Base-by-base conservation (phyloP, 2,113 vertebrate genomes). In the Tachuris rubrigastra region DNA sequence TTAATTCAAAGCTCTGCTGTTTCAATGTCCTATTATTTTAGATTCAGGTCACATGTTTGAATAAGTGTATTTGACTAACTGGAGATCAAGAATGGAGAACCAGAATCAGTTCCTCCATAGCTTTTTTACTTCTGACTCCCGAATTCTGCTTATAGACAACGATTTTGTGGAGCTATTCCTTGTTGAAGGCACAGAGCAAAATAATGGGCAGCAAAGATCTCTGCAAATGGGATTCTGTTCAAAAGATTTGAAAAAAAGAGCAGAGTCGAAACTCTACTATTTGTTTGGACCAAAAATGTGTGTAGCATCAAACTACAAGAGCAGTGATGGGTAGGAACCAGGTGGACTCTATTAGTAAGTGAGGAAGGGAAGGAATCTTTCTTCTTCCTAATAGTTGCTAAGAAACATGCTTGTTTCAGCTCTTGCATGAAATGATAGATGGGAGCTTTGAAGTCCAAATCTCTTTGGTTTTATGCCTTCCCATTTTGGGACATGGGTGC, bases 401-500 rank as follows among this genome's bases (percentile, higher is more conserved):
- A 84, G 85, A 92, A 96, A 92, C 65, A 83, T 60, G 72, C 65
- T 96, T 92, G 80, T 92, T 93, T 91, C 90, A 95, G 85, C 37
- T 91, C 89, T 93, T 90, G 35, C 55, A 35, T 87, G 30, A 92
- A 89, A 96, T 71, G 52, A 92, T 50, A 93, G 72, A 95, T 44
- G 46, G 44, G n/a, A 27, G 15, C 72, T 93, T 94, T 84, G 60
- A 95, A 92, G 69, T 44, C 14, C 4, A 27, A 68, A 93, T 90
- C 56, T 87, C 25, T 73, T 90, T 84, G 80, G 60, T 72, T 97
- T 96, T 86, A 47, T 53, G 77, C 25, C 44, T 83, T 44, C 55
- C 91, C n/a, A 33, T 89, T 97, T 42, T 95, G 91, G 71, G 89
- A 97, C 94, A 94, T 85, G 95, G 97, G 94, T 96, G 96, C 94